phyloP scores from a whole-genome alignment of 1,140 invertebrate species.

The Panagrolaimus sp. region DNA sequence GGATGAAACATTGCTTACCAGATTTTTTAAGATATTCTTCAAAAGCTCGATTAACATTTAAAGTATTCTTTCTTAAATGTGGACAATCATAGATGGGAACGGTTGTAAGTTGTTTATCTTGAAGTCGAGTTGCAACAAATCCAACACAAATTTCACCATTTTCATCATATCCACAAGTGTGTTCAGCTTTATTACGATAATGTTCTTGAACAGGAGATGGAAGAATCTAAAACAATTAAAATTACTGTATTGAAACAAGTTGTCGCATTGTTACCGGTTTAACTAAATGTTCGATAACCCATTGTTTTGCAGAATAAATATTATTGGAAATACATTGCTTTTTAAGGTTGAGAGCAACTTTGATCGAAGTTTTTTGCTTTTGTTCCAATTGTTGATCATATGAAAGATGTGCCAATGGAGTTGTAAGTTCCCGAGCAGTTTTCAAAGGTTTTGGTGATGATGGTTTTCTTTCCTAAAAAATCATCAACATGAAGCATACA shows the following conservation, averaged over 20 bases:
- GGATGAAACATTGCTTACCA: too few relatives aligned
- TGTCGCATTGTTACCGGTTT: too few relatives aligned
- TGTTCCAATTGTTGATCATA: constrained; percentile 62
- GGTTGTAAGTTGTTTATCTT: constrained; percentile 69
- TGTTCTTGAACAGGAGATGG: constrained; percentile 67
- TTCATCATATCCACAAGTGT: constrained; percentile 71
- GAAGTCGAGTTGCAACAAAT: constrained; percentile 63
- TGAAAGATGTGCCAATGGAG: constrained; percentile 61
- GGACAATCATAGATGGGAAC: constrained; percentile 71
- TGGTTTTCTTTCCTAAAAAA: too few relatives aligned
- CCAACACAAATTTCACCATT: constrained; percentile 57
- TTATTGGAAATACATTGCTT: constrained; percentile 26
- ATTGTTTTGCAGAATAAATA: too few relatives aligned
- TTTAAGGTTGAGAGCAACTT: constrained; percentile 24
- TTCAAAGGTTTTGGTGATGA: constrained; percentile 22
- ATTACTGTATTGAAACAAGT: too few relatives aligned
- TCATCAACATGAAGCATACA: too few relatives aligned
- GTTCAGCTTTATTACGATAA: constrained; percentile 97
- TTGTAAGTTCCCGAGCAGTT: constrained; percentile 48
- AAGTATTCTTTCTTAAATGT: constrained; percentile 76
- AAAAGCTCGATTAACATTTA: constrained; percentile 65
- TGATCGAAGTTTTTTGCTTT: constrained; percentile 44
- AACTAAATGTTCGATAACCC: too few relatives aligned
- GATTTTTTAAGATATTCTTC: constrained; percentile 64
- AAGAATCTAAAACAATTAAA: constrained; percentile 41